A percentile compares a stretch with the other conserved stretches of the same genome.
These are phyloP conservation scores for Tiliqua scincoides DNA, from an alignment of 2,113 vertebrate genomes.

Conservation along the genomic window DNA sequence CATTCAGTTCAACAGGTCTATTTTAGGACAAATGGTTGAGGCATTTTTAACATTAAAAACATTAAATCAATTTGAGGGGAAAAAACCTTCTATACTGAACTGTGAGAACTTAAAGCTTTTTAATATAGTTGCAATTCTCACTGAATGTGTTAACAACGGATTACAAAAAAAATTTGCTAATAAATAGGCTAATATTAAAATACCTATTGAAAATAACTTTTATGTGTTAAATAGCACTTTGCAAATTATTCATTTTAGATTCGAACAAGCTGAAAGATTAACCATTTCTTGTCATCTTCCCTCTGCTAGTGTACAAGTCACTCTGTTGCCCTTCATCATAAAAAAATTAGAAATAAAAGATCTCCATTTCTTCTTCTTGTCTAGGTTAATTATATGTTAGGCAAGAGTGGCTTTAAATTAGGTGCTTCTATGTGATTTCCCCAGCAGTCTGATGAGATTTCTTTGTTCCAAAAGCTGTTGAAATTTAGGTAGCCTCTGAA, in stretches of 20 bases:
- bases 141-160: background rate
- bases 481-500: constrained; percentile 2
- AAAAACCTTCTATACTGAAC: background rate
- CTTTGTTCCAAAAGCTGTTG: constrained; percentile 34
- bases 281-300: constrained; percentile 10
- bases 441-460: constrained; percentile 15
- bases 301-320: constrained; percentile 2
- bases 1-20: background rate
- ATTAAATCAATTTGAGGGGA: constrained; percentile 48
- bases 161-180: background rate
- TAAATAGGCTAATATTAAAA: constrained; percentile 42
- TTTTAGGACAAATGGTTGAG: background rate
- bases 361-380: background rate
- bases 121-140: background rate
- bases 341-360: constrained; percentile 26
- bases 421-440: background rate
- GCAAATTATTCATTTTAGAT: background rate
- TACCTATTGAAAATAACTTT: background rate
- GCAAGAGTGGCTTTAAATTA: constrained; percentile 29
- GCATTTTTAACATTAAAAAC: background rate
- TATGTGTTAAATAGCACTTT: constrained; percentile 1
- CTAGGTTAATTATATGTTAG: constrained; percentile 40
- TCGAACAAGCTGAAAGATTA: constrained; percentile 17
- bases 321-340: background rate
- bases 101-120: background rate